Percentiles rank a stretch among this genome's conserved stretches.
Conservation (phyloP, 1,140 invertebrate species). For the Leptinotarsa defecta region DNA sequence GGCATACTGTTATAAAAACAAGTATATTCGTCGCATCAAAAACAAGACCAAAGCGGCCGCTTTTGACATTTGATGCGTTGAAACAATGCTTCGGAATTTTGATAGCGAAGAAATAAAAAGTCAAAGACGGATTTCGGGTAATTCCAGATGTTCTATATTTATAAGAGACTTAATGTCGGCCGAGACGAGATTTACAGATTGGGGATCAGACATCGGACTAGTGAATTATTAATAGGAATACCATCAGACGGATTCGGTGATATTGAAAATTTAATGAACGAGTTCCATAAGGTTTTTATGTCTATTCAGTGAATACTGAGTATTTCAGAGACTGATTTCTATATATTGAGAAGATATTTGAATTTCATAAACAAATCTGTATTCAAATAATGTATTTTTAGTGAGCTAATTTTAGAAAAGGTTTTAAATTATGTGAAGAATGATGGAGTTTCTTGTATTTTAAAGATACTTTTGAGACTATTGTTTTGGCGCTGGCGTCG, state of each 20-base stretch:
- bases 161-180: neutral
- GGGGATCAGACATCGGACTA: neutral
- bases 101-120: conserved; percentile 9
- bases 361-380: too few species aligned
- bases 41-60: conserved; percentile 10
- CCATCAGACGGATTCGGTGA: neutral
- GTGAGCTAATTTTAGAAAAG: too few species aligned
- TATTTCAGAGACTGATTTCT: too few species aligned
- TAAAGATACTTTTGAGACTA: too few species aligned
- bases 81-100: conserved; percentile 19
- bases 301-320: too few species aligned
- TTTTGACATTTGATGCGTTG: conserved; percentile 16
- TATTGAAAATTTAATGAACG: neutral
- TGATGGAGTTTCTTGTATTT: too few species aligned
- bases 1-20: neutral
- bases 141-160: conserved; percentile 18
- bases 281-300: neutral
- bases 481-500: too few species aligned
- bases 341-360: too few species aligned
- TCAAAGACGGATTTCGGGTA: neutral
- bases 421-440: too few species aligned
- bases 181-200: conserved; percentile 5
- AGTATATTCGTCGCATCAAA: conserved; percentile 12
- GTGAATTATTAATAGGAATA: neutral
- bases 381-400: too few species aligned